Evolutionary conservation across 2,113 vertebrate genomes (phyloP).

Genomic region (Piaya cayana): DNA sequence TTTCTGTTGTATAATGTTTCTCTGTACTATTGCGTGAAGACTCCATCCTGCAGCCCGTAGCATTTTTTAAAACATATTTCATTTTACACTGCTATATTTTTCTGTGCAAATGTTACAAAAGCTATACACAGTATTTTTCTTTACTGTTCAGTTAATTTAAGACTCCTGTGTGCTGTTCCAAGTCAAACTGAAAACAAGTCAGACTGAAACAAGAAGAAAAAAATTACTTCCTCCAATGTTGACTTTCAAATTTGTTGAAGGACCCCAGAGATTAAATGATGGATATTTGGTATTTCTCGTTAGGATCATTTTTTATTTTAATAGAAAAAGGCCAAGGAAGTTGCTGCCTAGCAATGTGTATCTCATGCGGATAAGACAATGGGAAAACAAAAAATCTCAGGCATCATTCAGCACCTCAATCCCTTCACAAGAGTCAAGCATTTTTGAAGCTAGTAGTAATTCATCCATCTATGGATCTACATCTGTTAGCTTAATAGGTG

Average conservation of each 20-base stretch:
- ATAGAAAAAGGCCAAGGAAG: constrained; percentile 66
- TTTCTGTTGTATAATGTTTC: not conserved
- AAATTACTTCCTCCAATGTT: constrained; percentile 50
- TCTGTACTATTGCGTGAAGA: not conserved
- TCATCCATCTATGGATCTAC: constrained; percentile 37
- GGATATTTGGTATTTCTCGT: constrained; percentile 52
- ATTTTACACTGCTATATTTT: not conserved
- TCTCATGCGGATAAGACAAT: constrained; percentile 52
- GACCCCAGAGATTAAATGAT: constrained; percentile 63
- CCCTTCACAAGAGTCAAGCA: not conserved
- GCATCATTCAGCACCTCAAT: not conserved
- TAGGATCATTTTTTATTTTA: constrained; percentile 71
- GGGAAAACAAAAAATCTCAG: constrained; percentile 42
- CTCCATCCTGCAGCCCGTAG: not conserved
- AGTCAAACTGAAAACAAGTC: constrained; percentile 69
- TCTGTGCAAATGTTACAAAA: constrained; percentile 4
- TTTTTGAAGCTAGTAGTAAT: constrained; percentile 24
- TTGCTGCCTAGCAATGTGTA: constrained; percentile 49
- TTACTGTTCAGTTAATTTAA: constrained; percentile 42
- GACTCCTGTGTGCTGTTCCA: constrained; percentile 44
- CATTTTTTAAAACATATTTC: not conserved
- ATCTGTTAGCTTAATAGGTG: constrained; percentile 54
- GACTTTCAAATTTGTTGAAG: constrained; percentile 73
- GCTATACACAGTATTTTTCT: not conserved
- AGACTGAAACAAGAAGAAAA: constrained; percentile 65